Percentiles rank a stretch among this genome's conserved stretches.
These are phyloP conservation scores for Beroe ovata DNA, from an alignment of 37 sponge, comb jelly and placozoan species.

Conservation along the genomic window DNA sequence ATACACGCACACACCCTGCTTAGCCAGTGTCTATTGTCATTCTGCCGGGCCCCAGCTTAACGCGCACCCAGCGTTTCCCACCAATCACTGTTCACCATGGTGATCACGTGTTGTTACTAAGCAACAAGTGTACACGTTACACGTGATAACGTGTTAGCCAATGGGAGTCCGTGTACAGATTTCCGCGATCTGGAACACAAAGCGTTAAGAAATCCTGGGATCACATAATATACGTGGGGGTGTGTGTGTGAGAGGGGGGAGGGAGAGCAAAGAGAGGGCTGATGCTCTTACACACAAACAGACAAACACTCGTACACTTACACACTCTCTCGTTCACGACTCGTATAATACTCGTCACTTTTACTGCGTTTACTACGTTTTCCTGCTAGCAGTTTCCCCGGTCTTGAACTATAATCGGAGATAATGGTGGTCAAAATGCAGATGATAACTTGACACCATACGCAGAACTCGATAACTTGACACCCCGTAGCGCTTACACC, in stretches of 20 bases:
- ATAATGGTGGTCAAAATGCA: too few species aligned
- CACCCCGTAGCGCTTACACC: background rate
- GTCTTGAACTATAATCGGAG: too few species aligned
- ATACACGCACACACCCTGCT: too few species aligned
- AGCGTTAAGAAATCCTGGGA: background rate
- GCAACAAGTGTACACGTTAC: background rate
- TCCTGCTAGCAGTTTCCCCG: too few species aligned
- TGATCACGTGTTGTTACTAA: background rate
- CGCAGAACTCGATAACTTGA: too few species aligned
- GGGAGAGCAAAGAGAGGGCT: background rate
- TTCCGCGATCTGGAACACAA: background rate
- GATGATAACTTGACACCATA: too few species aligned
- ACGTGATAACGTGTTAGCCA: background rate
- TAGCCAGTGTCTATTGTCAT: background rate
- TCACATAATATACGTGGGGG: too few species aligned
- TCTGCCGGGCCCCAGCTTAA: background rate
- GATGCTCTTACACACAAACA: background rate
- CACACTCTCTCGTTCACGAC: too few species aligned
- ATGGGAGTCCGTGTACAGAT: background rate
- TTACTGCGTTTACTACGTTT: too few species aligned
- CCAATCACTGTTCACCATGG: background rate
- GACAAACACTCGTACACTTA: too few species aligned
- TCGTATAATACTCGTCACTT: too few species aligned
- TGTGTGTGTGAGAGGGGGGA: too few species aligned
- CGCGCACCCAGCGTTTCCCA: background rate